Base-by-base conservation (phyloP, 2,888 invertebrate species). In the Iphiclides podalirius region DNA sequence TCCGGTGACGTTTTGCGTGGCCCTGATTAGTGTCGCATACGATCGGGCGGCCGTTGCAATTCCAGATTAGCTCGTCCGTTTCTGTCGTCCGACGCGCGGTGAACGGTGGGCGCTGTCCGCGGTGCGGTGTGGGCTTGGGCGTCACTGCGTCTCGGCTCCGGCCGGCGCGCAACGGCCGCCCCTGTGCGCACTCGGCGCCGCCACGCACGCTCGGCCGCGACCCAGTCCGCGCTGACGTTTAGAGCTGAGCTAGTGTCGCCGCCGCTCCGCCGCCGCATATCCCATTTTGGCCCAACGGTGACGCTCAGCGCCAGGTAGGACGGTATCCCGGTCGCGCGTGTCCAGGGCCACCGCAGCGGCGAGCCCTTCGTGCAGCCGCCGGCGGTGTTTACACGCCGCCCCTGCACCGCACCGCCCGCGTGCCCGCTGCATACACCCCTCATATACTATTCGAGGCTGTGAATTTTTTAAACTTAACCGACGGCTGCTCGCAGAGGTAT, bases 221-320 rank as follows among this genome's bases (percentile, higher is more conserved):
- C 81, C 85, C 86, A 87, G 86, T 87, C 87, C 78, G 79, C 78
- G 82, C 79, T 80, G 81, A 85, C 81, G 81, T 86, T 80, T 80
- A 76, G 70, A 78, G 78, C 68, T 72, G 20, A 20, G 81, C 83
- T 78, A 80, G 85, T 85, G 82, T 82, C 76, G 54, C 64, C 67
- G 62, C 74, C 73, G 69, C 20, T 20, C 20, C 20, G 3, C 6
- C 70, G 71, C 67, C 65, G 66, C 62, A 28, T 9, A n/a, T n/a
- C n/a, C n/a, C n/a, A n/a, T n/a, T n/a, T n/a, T n/a, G n/a, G n/a
- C n/a, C 28, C 8, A 9, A 8, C 28, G 6, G 2, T 28, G n/a
- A 20, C 28, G n/a, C 28, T 9, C 47, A 50, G 55, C n/a, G n/a
- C 56, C 53, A 53, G 56, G 61, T 54, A 53, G 48, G 54, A 53